These are phyloP conservation scores for Scaptomyza hsui DNA, from an alignment of 1,140 invertebrate genomes.

Conservation along the genomic window DNA sequence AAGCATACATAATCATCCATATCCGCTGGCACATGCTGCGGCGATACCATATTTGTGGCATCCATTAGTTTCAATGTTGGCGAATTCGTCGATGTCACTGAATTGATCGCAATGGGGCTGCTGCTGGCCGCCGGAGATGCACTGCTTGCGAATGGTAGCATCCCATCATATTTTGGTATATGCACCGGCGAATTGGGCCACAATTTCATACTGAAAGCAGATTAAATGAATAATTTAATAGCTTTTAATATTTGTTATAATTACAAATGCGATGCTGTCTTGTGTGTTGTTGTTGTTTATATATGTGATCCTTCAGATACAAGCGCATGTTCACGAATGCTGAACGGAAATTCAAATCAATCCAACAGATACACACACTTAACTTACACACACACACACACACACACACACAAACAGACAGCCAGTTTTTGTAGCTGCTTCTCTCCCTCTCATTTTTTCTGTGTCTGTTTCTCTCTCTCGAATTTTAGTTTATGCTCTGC, in stretches of 20 bases:
- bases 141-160: conserved; percentile 72
- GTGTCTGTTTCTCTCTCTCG: conserved; percentile 16
- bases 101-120: conserved; percentile 83
- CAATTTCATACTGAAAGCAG: conserved; percentile 70
- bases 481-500: conserved; percentile 28
- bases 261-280: conserved; percentile 58
- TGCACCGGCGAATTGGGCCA: conserved; percentile 83
- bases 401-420: conserved; percentile 3
- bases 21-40: conserved; percentile 72
- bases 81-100: conserved; percentile 83
- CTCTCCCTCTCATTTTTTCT: not conserved
- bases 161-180: conserved; percentile 83
- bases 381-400: conserved; percentile 10
- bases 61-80: conserved; percentile 83
- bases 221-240: not conserved
- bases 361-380: conserved; percentile 28
- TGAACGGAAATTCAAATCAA: conserved; percentile 8
- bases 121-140: conserved; percentile 70
- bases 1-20: conserved; percentile 77
- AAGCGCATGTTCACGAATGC: conserved; percentile 77
- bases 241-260: not conserved
- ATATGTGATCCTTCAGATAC: conserved; percentile 65
- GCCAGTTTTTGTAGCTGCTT: not conserved
- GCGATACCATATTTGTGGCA: conserved; percentile 79
- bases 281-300: conserved; percentile 2